Percentiles rank a stretch among this genome's conserved stretches.
phyloP scores from a whole-genome alignment of 2,888 invertebrate species.

The Oegoconia quadripuncta region DNA sequence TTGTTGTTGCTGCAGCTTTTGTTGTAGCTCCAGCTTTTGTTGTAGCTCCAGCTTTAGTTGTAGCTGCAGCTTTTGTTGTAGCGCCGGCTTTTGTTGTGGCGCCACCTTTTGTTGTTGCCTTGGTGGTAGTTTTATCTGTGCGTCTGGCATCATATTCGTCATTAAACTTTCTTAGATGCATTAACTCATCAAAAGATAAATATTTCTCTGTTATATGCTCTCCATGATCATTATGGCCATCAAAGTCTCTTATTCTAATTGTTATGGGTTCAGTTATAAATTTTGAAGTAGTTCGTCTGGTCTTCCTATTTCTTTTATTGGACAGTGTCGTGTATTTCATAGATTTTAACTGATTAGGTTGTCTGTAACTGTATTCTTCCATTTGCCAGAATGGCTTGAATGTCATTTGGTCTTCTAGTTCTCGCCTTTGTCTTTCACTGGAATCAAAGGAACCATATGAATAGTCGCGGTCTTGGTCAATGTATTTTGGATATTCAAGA shows the following conservation, averaged over 20 bases:
- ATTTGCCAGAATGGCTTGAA: constrained; percentile 60
- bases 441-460: constrained; percentile 39
- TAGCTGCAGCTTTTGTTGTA: not conserved
- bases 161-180: constrained; percentile 59
- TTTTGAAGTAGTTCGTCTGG: constrained; percentile 25
- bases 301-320: constrained; percentile 32
- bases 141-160: constrained; percentile 39
- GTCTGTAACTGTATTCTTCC: constrained; percentile 38
- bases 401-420: constrained; percentile 32
- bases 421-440: constrained; percentile 47
- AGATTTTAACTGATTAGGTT: constrained; percentile 39
- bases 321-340: constrained; percentile 55
- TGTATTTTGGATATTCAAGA: constrained; percentile 23
- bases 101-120: constrained; percentile 10
- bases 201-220: constrained; percentile 54
- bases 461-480: constrained; percentile 30
- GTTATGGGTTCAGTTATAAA: constrained; percentile 55
- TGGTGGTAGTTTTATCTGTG: constrained; percentile 4
- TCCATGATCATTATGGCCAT: constrained; percentile 21
- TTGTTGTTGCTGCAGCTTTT: constrained; percentile 1
- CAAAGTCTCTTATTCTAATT: constrained; percentile 31
- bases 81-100: not conserved
- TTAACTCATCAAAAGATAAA: constrained; percentile 68
- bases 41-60: not conserved
- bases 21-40: constrained; percentile 12